A percentile compares a stretch with the other conserved stretches of the same genome.
These are phyloP conservation scores for Corydoras sp. DNA, from an alignment of 2,113 vertebrate genomes.

Conservation along the genomic window DNA sequence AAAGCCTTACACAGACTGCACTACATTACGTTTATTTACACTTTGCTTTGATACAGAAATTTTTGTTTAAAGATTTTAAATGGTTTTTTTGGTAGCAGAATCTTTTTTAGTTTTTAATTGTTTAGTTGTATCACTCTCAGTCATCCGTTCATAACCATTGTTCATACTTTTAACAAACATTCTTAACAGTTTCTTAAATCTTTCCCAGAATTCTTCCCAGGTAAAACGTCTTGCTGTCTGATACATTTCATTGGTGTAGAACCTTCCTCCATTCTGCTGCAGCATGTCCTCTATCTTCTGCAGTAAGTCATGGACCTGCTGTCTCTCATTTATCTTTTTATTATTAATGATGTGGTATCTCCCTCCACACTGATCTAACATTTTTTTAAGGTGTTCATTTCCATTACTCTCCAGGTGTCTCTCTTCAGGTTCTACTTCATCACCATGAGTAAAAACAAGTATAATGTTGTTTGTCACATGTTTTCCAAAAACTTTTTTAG, in stretches of 20 bases:
- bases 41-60: too few relatives aligned
- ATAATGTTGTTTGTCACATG: constrained; percentile 6
- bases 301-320: not conserved
- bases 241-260: constrained; percentile 4
- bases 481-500: not conserved
- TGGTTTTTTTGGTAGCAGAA: too few relatives aligned
- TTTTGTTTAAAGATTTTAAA: too few relatives aligned
- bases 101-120: too few relatives aligned
- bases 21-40: too few relatives aligned
- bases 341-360: too few relatives aligned
- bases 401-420: not conserved
- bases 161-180: too few relatives aligned
- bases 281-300: constrained; percentile 2
- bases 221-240: not conserved
- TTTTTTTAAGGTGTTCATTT: not conserved
- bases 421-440: not conserved
- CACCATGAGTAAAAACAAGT: constrained; percentile 1
- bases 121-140: too few relatives aligned
- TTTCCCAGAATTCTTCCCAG: not conserved
- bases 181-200: not conserved
- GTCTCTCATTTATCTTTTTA: too few relatives aligned
- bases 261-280: not conserved
- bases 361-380: not conserved
- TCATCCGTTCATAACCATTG: too few relatives aligned
- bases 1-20: too few relatives aligned